Evolutionary conservation across 2,797 vertebrate genomes (phyloP), one percentile per base, ranked within the genome.

Genomic region (Chelmon rostratus): DNA sequence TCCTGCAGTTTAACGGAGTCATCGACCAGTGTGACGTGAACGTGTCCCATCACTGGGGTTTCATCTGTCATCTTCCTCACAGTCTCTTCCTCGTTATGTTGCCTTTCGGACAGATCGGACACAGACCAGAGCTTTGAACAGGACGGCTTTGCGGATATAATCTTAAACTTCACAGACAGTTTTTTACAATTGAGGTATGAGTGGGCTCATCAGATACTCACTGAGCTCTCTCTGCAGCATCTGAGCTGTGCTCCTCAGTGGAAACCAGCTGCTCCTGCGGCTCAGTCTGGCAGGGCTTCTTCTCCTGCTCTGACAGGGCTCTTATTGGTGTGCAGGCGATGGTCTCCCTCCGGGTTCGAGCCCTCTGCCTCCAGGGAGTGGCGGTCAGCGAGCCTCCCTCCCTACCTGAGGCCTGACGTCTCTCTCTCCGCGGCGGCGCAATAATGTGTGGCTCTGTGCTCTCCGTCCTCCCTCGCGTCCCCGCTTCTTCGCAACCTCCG

Each of bases 281-380:
- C 12, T 57, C 53, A 6, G 2, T 68, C 44, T 67, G 40, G 35
- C 38, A 19, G 28, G 28, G 33, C 33, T 7, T 78, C 72, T 86
- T 90, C 62, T 81, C 87, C 68, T 25, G 83, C 52, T 91, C 89
- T 8, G 87, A n/a, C 2, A 10, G 28, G 42, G 31, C 50, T 74
- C 84, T 86, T n/a, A 40, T 46, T 0, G 90, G 88, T 0, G 79
- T 70, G 18, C 74, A 86, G 52, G 61, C 78, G 2, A 79, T 81
- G 7, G 93, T 93, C 76, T 95, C 94, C 81, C 89, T 93, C 56
- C 91, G 75, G 86, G 56, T 69, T 37, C 89, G 86, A 42, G 66
- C 80, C 64, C 93, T 94, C 82, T 95, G 94, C 74, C 94, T 94
- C 93, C 92, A 93, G 6, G 91, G 87, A 15, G 93, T 91, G 0